These are phyloP conservation scores for Ricordea florida DNA, from an alignment of 92 coral and sea anemone species.

Conservation along the genomic window DNA sequence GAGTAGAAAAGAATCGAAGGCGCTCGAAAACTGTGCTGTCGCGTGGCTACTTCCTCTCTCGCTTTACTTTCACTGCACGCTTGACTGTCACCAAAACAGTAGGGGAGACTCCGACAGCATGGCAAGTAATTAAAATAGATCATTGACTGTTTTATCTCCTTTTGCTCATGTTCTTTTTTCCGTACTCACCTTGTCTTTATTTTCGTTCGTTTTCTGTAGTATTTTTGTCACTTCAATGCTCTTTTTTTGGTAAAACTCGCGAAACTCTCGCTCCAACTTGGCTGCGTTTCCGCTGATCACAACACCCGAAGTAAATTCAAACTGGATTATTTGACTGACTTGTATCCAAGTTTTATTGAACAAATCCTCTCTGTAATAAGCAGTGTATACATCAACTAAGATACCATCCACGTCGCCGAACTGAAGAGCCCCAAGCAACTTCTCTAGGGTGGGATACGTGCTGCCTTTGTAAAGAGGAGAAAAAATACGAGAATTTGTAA, in stretches of 20 bases:
- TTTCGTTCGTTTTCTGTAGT: conserved; percentile 53
- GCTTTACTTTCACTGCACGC: too few relatives aligned
- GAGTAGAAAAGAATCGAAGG: too few relatives aligned
- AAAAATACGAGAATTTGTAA: neutral
- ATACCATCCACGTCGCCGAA: conserved; percentile 66
- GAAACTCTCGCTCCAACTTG: conserved; percentile 48
- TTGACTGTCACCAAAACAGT: too few relatives aligned
- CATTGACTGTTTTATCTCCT: too few relatives aligned
- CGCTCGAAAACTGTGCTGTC: too few relatives aligned
- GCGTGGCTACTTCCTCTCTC: too few relatives aligned
- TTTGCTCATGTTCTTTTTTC: conserved; percentile 5
- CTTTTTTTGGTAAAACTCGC: conserved; percentile 28
- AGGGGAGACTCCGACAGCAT: too few relatives aligned
- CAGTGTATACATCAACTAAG: conserved; percentile 75
- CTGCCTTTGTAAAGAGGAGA: conserved; percentile 24
- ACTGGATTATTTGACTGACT: conserved; percentile 46
- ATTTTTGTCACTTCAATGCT: conserved; percentile 38
- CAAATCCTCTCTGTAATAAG: conserved; percentile 66
- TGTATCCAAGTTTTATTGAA: conserved; percentile 64
- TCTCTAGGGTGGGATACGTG: conserved; percentile 50
- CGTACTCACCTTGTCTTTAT: conserved; percentile 26
- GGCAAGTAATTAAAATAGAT: too few relatives aligned
- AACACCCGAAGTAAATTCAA: conserved; percentile 67
- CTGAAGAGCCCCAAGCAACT: conserved; percentile 49
- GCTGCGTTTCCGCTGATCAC: conserved; percentile 63